Evolutionary conservation across 2,113 vertebrate genomes (phyloP).

Genomic region (Cyanoramphus novaezelandiae): DNA sequence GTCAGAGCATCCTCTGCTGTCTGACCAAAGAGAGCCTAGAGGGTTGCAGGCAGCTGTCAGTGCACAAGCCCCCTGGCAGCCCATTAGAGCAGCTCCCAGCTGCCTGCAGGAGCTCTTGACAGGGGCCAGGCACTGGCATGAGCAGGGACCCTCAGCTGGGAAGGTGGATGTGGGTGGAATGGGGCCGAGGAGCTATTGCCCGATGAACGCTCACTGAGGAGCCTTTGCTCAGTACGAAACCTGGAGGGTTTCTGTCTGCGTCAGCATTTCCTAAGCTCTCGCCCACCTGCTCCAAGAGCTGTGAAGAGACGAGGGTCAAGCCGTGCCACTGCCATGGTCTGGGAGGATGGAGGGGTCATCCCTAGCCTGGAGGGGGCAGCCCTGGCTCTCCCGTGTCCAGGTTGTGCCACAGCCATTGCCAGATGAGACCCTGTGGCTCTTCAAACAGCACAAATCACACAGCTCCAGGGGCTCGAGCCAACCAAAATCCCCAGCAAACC

Average conservation of each 20-base stretch:
- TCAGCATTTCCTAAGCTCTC: not conserved
- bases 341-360: not conserved
- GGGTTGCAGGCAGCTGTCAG: conserved; percentile 6
- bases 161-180: not conserved
- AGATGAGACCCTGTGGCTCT: accelerated
- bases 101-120: conserved; percentile 44
- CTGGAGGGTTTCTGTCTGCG: not conserved
- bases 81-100: conserved; percentile 38
- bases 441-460: not conserved
- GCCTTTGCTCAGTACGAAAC: not conserved
- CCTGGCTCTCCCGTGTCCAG: accelerated
- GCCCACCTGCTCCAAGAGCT: not conserved
- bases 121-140: not conserved
- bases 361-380: not conserved
- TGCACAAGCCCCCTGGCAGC: conserved; percentile 34
- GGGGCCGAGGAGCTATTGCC: not conserved
- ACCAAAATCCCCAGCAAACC: not conserved
- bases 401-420: accelerated
- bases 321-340: accelerated
- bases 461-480: accelerated
- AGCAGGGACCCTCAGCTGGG: not conserved
- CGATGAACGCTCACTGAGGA: accelerated
- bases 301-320: accelerated
- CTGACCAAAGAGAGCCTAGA: not conserved
- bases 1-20: not conserved